These are phyloP conservation scores for Tragelaphus scriptus DNA, from an alignment of 2,113 vertebrate genomes.

Conservation along the genomic window DNA sequence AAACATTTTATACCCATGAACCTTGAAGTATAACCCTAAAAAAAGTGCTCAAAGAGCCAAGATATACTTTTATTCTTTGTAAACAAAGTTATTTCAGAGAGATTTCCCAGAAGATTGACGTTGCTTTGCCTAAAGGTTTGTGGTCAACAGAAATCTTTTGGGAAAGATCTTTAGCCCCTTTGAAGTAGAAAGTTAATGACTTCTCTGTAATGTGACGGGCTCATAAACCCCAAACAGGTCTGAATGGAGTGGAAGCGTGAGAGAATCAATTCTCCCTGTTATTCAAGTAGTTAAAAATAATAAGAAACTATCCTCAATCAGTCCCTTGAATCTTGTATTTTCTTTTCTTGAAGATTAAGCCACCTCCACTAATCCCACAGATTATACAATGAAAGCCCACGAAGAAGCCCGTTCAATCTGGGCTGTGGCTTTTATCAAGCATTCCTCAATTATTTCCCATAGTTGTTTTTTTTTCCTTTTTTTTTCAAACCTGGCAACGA, in stretches of 20 bases:
- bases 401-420: neutral
- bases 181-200: conserved; percentile 74
- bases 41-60: neutral
- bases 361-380: neutral
- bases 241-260: neutral
- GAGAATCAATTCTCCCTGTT: conserved; percentile 64
- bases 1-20: neutral
- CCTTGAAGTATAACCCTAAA: neutral
- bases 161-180: conserved; percentile 76
- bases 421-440: neutral
- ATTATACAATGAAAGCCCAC: neutral
- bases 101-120: conserved; percentile 65
- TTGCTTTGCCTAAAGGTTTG: conserved; percentile 72
- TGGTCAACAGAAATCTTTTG: conserved; percentile 73
- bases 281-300: conserved; percentile 38
- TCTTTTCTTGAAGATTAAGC: conserved; percentile 3
- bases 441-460: conserved; percentile 35
- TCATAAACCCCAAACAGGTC: conserved; percentile 62
- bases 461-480: neutral
- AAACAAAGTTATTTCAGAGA: conserved; percentile 77
- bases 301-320: neutral
- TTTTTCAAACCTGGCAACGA: conserved; percentile 36
- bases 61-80: conserved; percentile 48
- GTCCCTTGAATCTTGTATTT: conserved; percentile 46
- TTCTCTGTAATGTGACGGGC: conserved; percentile 70